A percentile compares a stretch with the other conserved stretches of the same genome.
Conservation (phyloP, 2,888 invertebrate species). For the Dendrolimus pini region DNA sequence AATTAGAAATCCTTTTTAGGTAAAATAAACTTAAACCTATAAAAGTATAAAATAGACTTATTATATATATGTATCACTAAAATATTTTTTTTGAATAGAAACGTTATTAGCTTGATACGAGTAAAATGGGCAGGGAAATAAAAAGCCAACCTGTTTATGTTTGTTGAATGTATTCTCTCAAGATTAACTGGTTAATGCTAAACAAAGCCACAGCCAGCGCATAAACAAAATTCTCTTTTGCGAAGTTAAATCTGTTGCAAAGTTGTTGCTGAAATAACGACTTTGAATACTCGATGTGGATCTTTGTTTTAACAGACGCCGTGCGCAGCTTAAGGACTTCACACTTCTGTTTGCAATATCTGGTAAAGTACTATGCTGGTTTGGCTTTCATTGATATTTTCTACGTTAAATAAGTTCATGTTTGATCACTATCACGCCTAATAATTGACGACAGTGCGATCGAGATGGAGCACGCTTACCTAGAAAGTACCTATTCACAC, state of each 20-base stretch:
- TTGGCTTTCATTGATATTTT: no score
- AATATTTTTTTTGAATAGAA: not conserved
- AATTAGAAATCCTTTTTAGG: no score
- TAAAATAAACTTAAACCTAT: not conserved
- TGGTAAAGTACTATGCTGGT: no score
- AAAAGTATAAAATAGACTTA: not conserved
- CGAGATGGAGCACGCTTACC: no score
- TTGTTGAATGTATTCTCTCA: not conserved
- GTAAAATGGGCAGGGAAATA: not conserved
- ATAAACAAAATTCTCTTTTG: not conserved
- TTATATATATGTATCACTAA: not conserved
- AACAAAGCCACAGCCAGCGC: not conserved
- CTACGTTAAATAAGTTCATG: no score
- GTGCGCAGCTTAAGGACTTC: not conserved
- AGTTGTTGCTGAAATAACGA: conserved; percentile 3
- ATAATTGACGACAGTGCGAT: no score
- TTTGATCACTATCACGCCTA: no score
- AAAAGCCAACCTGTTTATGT: not conserved
- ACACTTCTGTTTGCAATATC: no score
- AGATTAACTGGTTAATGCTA: not conserved
- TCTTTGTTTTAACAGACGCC: conserved; percentile 4
- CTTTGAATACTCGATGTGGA: conserved; percentile 3
- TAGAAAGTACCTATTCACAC: no score
- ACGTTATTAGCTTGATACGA: not conserved
- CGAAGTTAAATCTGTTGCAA: not conserved